phyloP scores from a whole-genome alignment of 2,797 vertebrate genomes.

The Yasuhikotakia modesta region DNA sequence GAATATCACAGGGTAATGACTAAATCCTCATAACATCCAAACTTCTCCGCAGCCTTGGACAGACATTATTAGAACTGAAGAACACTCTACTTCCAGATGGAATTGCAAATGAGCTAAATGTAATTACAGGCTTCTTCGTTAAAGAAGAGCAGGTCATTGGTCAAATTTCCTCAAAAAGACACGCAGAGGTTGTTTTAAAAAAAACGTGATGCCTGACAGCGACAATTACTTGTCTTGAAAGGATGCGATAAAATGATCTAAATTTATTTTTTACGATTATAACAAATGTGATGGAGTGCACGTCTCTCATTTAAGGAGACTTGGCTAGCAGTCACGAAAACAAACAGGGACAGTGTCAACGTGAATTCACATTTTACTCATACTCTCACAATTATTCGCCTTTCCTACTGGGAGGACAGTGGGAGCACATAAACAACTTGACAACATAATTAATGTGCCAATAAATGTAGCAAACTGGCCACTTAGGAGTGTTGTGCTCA shows the following conservation, averaged over 20 bases:
- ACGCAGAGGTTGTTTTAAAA: constrained; percentile 13
- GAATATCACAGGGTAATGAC: constrained; percentile 18
- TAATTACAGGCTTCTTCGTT: constrained; percentile 48
- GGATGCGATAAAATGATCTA: constrained; percentile 18
- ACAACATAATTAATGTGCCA: constrained; percentile 50
- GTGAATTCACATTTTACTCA: constrained; percentile 36
- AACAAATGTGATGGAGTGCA: constrained; percentile 41
- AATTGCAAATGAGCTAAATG: constrained; percentile 58
- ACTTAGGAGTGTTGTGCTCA: constrained; percentile 7
- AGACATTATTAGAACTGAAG: constrained; percentile 37
- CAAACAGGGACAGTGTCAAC: constrained; percentile 24
- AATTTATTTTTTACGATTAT: constrained; percentile 9
- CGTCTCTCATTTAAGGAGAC: constrained; percentile 17
- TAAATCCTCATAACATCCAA: constrained; percentile 26
- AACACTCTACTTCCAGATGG: constrained; percentile 31
- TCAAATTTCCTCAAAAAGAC: constrained; percentile 27
- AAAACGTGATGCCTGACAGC: neutral
- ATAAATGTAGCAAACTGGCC: constrained; percentile 20
- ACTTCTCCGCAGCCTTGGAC: constrained; percentile 9
- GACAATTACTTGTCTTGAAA: constrained; percentile 36
- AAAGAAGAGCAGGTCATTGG: constrained; percentile 35
- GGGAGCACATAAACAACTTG: constrained; percentile 42
- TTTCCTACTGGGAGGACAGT: constrained; percentile 23
- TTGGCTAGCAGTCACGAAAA: constrained; percentile 44
- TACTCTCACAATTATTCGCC: constrained; percentile 16